These are phyloP conservation scores for Gerris buenoi DNA, from an alignment of 1,140 invertebrate genomes.

Conservation along the genomic window DNA sequence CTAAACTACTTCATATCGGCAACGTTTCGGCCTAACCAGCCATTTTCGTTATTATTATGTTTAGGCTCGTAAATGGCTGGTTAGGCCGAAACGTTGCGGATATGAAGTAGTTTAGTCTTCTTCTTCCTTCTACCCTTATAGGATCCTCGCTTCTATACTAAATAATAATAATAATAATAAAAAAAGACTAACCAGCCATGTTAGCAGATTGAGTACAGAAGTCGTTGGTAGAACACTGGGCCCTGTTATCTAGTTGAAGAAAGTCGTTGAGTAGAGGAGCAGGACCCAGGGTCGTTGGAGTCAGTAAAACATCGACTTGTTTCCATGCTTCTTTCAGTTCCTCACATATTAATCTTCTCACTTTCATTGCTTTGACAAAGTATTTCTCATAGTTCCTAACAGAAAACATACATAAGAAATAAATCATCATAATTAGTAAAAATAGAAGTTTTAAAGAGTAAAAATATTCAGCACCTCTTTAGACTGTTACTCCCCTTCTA, in stretches of 20 bases:
- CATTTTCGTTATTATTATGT: neutral
- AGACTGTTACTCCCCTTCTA: too few relatives aligned
- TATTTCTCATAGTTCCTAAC: slow-evolving; percentile 90
- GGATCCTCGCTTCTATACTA: too few relatives aligned
- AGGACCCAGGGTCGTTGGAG: slow-evolving; percentile 76
- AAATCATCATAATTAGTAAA: too few relatives aligned
- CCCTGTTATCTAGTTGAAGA: slow-evolving; percentile 57
- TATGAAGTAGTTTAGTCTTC: too few relatives aligned
- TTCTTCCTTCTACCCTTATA: too few relatives aligned
- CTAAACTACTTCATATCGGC: too few relatives aligned
- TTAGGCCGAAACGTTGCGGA: too few relatives aligned
- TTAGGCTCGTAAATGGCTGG: neutral
- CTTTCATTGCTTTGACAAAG: slow-evolving; percentile 76
- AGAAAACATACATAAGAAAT: too few relatives aligned
- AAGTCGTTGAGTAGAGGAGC: slow-evolving; percentile 73
- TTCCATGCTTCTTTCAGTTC: slow-evolving; percentile 70
- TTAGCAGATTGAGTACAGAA: slow-evolving; percentile 90
- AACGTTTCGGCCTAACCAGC: too few relatives aligned
- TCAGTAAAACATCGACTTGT: slow-evolving; percentile 70
- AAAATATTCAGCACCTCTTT: too few relatives aligned
- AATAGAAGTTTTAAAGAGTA: too few relatives aligned
- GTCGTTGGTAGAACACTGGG: slow-evolving; percentile 82
- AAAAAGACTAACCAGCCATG: slow-evolving; percentile 69
- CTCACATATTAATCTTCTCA: slow-evolving; percentile 69
- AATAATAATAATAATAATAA: too few relatives aligned